phyloP scores from a whole-genome alignment of 2,888 invertebrate species.

The Caenorhabditis angaria region DNA sequence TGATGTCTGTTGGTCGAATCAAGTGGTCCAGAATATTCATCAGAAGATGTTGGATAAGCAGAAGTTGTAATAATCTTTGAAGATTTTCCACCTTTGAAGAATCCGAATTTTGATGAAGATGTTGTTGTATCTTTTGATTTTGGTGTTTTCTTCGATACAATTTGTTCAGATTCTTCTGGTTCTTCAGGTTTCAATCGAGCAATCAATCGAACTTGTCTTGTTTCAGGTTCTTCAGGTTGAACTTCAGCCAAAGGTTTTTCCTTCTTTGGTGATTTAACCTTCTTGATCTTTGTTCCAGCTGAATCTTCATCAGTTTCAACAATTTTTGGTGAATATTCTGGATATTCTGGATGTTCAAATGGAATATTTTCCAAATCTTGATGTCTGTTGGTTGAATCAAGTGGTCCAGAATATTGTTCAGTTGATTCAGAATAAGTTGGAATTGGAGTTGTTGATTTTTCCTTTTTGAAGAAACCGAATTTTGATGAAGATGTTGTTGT shows the following conservation, averaged over 20 bases:
- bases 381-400: conserved; percentile 16
- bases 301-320: conserved; percentile 43
- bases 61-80: background rate
- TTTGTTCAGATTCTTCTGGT: conserved; percentile 13
- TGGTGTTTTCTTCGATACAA: conserved; percentile 14
- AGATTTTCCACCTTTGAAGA: background rate
- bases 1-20: conserved; percentile 15
- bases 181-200: conserved; percentile 8
- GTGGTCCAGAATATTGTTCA: conserved; percentile 27
- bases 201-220: conserved; percentile 13
- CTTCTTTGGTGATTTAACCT: conserved; percentile 17
- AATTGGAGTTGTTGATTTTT: background rate
- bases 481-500: no score
- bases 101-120: conserved; percentile 12
- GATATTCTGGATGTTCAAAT: conserved; percentile 14
- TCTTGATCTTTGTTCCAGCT: conserved; percentile 33
- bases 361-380: conserved; percentile 34
- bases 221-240: conserved; percentile 15
- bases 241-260: conserved; percentile 20
- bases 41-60: conserved; percentile 8
- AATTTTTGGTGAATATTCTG: conserved; percentile 24
- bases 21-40: conserved; percentile 28
- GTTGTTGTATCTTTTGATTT: conserved; percentile 10
- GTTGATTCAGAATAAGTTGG: conserved; percentile 7
- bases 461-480: conserved; percentile 11